Base-by-base conservation (phyloP, 2,113 vertebrate species). In the Microtus montanus region DNA sequence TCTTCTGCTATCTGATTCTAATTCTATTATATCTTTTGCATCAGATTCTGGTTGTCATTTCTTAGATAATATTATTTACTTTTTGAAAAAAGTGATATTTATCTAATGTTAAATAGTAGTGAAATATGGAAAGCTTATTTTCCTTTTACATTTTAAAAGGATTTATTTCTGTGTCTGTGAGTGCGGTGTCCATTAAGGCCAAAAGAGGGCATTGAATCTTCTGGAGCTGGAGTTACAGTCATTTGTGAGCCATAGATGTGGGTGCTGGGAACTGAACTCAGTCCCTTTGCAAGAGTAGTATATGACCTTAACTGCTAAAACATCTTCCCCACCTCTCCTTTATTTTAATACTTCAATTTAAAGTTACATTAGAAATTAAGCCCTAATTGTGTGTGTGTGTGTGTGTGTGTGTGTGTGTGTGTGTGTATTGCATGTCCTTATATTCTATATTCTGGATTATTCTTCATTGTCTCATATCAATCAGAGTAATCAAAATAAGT, bases 1-100 rank as follows among this genome's bases (percentile, higher is more conserved):
- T 92, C 70, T 92, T 87, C 83, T 24, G 3, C 8, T 73, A 8
- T 90, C 44, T 52, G 15, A 54, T 77, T 95, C 38, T 94, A 87
- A 94, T 83, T 91, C 1, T 71, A 47, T 75, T 96, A 74, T 90
- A 58, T 17, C 33, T 88, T 94, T 97, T 83, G 10, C 26, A 74
- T 87, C 30, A 88, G n/a, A 95, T 5, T 91, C 77, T 33, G 66
- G 0, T 44, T 64, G 22, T 78, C 78, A 68, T 93, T 94, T 93
- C 20, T 89, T 93, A 75, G 13, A 20, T 86, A 80, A 89, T 7
- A 78, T 58, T 92, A 7, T 87, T 93, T 89, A 28, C 80, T 93
- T 7, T 83, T 63, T 92, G 2, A 2, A 7, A 20, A 87, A 79
- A 33, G 35, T 54, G 38, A 5, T 0, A 26, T 94, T 95, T 85